phyloP scores from a whole-genome alignment of 1,140 invertebrate genomes.

The Drosophila pallidifrons region DNA sequence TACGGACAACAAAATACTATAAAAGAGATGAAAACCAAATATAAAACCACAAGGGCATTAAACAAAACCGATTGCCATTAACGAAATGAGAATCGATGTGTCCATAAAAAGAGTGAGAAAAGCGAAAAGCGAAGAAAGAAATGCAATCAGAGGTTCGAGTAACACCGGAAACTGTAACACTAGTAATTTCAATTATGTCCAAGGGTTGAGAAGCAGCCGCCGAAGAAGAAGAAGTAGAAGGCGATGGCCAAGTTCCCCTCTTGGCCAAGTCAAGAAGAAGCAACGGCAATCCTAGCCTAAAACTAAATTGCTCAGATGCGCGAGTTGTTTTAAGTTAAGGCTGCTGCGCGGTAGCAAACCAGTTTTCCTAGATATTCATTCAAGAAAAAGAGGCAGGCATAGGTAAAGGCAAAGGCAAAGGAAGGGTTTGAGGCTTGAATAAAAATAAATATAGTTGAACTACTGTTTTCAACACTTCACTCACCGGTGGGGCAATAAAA shows the following conservation, averaged over 20 bases:
- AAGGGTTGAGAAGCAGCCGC: constrained; percentile 48
- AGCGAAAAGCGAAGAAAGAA: constrained; percentile 21
- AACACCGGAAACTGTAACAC: constrained; percentile 77
- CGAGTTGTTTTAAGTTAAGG: constrained; percentile 22
- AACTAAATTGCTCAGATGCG: constrained; percentile 54
- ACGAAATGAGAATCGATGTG: constrained; percentile 46
- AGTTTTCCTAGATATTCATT: constrained; percentile 77
- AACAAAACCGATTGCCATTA: constrained; percentile 61
- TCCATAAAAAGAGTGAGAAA: constrained; percentile 35
- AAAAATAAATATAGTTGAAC: constrained; percentile 68
- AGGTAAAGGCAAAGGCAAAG: constrained; percentile 27
- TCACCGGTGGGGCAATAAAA: constrained; percentile 80
- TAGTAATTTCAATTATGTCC: constrained; percentile 73
- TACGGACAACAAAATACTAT: constrained; percentile 26
- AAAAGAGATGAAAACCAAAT: constrained; percentile 32
- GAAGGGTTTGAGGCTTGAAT: constrained; percentile 64
- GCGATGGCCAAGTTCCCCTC: not conserved
- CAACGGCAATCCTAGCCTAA: constrained; percentile 37
- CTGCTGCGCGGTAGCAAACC: constrained; percentile 58
- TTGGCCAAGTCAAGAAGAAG: constrained; percentile 4
- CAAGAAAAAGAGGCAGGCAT: constrained; percentile 71
- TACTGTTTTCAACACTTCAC: constrained; percentile 82
- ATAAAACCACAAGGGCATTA: constrained; percentile 52
- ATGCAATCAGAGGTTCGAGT: constrained; percentile 51
- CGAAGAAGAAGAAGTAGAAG: not conserved